Percentiles rank a stretch among this genome's conserved stretches.
These are phyloP conservation scores for Pherbina coryleti DNA, from an alignment of 2,888 invertebrate genomes.

Conservation along the genomic window DNA sequence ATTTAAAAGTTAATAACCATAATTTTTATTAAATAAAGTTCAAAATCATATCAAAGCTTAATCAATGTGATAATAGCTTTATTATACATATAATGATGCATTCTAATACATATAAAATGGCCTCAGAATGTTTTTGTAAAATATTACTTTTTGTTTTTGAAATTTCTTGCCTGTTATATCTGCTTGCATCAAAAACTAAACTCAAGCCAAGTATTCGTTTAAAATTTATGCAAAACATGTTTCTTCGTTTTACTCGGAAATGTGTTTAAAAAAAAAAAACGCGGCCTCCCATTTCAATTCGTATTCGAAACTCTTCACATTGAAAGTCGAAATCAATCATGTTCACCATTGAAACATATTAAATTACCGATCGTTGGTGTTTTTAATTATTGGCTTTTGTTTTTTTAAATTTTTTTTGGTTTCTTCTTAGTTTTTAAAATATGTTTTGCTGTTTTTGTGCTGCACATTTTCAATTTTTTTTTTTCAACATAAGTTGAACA, in stretches of 20 bases:
- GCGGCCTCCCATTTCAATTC: neutral
- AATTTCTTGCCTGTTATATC: neutral
- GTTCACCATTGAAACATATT: slow-evolving; percentile 25
- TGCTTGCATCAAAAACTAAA: neutral
- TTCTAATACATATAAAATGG: no score
- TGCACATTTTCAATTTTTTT: neutral
- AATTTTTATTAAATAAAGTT: no score
- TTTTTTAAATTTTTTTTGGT: neutral
- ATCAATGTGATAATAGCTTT: no score
- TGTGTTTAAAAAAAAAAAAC: neutral
- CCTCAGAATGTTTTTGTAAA: no score
- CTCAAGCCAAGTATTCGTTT: neutral
- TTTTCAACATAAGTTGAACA: slow-evolving; percentile 29
- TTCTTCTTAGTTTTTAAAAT: neutral
- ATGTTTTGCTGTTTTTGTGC: neutral
- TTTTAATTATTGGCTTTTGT: slow-evolving; percentile 3
- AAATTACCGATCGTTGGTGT: slow-evolving; percentile 19
- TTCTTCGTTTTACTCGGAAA: neutral
- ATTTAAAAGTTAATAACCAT: no score
- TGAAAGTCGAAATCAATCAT: slow-evolving; percentile 28
- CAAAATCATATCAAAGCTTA: no score
- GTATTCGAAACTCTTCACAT: slow-evolving; percentile 13
- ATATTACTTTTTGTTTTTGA: neutral
- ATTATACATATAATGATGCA: no score
- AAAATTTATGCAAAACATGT: slow-evolving; percentile 25